A percentile compares a stretch with the other conserved stretches of the same genome.
phyloP scores from a whole-genome alignment of 1,140 invertebrate species.

The Nixonia krombeini region DNA sequence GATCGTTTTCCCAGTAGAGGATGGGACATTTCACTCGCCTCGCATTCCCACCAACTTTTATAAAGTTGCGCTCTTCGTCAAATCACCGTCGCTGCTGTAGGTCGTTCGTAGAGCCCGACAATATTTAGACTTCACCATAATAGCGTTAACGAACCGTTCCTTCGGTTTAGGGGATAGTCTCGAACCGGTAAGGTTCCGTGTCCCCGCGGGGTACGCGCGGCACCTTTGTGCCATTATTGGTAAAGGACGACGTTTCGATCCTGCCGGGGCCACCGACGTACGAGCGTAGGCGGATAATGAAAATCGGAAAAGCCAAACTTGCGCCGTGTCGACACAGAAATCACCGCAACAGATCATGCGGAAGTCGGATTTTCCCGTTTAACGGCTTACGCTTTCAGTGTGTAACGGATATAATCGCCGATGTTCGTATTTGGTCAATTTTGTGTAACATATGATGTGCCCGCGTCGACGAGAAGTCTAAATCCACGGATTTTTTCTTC shows the following conservation, averaged over 20 bases:
- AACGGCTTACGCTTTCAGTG: too few species aligned
- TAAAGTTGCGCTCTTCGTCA: not conserved
- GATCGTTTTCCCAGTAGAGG: too few species aligned
- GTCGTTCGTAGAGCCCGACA: conserved; percentile 14
- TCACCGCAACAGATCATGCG: not conserved
- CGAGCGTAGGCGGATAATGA: not conserved
- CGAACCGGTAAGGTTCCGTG: not conserved
- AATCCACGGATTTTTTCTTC: too few species aligned
- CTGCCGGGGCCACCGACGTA: not conserved
- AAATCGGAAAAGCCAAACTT: not conserved
- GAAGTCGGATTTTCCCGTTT: not conserved
- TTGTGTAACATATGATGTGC: too few species aligned
- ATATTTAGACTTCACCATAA: conserved; percentile 36
- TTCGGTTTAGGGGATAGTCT: conserved; percentile 6
- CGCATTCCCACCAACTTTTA: not conserved
- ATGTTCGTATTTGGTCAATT: too few species aligned
- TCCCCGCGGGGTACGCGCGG: not conserved
- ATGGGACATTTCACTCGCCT: not conserved
- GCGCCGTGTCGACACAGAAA: too few species aligned
- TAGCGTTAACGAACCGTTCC: conserved; percentile 30
- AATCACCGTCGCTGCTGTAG: conserved; percentile 17
- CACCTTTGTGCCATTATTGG: conserved; percentile 6
- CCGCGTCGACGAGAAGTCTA: too few species aligned
- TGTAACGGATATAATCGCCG: too few species aligned
- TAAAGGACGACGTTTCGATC: not conserved